Percentiles rank a stretch among this genome's conserved stretches.
Evolutionary conservation across 92 coral and sea anemone species (phyloP).

Genomic region (Pocillopora meandrina): DNA sequence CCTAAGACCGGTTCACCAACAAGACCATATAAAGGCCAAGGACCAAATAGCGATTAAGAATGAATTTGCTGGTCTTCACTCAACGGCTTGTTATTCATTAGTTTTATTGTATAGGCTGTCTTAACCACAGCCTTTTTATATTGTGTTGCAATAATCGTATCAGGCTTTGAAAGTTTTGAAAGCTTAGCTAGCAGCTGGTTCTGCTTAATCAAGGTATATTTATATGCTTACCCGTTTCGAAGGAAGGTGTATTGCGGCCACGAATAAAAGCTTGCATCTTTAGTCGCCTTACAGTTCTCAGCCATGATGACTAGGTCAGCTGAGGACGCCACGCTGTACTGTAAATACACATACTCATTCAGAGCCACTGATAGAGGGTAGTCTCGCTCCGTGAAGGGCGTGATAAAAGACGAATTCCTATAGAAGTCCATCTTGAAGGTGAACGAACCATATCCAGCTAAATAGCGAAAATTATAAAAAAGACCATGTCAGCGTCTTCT

Average conservation of each 20-base stretch:
- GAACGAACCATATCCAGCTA: constrained; percentile 29
- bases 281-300: constrained; percentile 49
- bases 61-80: too few species aligned
- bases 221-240: constrained; percentile 39
- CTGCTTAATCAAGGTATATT: too few species aligned
- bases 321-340: constrained; percentile 23
- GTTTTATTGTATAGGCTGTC: too few species aligned
- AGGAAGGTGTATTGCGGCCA: constrained; percentile 38
- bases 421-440: constrained; percentile 25
- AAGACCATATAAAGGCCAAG: too few species aligned
- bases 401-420: background rate
- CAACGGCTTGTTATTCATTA: too few species aligned
- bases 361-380: background rate
- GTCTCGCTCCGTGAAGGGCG: background rate
- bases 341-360: background rate
- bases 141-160: too few species aligned
- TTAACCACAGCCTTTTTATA: too few species aligned
- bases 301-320: constrained; percentile 46
- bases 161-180: too few species aligned
- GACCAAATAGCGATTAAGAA: too few species aligned
- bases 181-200: too few species aligned
- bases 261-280: constrained; percentile 25
- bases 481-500: too few species aligned
- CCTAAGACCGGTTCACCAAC: too few species aligned
- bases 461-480: background rate